Evolutionary conservation across 2,113 vertebrate species (phyloP).

Genomic region (Entomyzon cyanotis): DNA sequence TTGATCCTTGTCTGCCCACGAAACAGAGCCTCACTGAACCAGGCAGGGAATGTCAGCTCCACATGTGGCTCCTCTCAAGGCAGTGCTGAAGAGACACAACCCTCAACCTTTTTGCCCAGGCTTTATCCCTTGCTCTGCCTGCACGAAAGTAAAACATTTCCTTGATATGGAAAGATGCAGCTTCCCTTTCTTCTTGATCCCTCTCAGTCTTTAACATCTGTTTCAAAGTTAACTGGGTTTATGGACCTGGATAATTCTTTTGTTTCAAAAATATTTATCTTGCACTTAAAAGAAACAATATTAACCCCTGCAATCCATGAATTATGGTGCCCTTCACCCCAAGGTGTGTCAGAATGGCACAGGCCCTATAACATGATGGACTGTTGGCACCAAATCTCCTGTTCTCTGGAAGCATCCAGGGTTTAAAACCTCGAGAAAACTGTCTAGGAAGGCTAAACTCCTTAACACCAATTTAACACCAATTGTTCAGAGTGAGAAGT

Average conservation of each 20-base stretch:
- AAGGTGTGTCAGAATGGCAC: neutral
- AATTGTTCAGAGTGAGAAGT: too few species aligned
- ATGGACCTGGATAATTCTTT: neutral
- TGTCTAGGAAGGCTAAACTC: neutral
- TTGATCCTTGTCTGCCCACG: accelerated
- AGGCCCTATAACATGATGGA: neutral
- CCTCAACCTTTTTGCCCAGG: neutral
- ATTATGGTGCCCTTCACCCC: neutral
- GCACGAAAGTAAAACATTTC: neutral
- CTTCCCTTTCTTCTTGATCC: neutral
- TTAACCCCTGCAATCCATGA: neutral
- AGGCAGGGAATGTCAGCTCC: neutral
- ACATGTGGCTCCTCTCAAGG: neutral
- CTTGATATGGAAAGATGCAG: neutral
- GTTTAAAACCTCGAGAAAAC: neutral
- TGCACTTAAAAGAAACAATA: neutral
- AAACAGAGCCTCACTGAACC: neutral
- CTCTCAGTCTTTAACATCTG: neutral
- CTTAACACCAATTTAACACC: too few species aligned
- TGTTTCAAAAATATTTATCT: neutral
- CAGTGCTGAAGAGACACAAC: neutral
- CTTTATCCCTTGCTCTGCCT: neutral
- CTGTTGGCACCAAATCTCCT: neutral
- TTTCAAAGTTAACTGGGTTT: neutral
- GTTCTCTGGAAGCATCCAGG: neutral